phyloP scores from a whole-genome alignment of 2,113 vertebrate genomes.

The Probosciger aterrimus region DNA sequence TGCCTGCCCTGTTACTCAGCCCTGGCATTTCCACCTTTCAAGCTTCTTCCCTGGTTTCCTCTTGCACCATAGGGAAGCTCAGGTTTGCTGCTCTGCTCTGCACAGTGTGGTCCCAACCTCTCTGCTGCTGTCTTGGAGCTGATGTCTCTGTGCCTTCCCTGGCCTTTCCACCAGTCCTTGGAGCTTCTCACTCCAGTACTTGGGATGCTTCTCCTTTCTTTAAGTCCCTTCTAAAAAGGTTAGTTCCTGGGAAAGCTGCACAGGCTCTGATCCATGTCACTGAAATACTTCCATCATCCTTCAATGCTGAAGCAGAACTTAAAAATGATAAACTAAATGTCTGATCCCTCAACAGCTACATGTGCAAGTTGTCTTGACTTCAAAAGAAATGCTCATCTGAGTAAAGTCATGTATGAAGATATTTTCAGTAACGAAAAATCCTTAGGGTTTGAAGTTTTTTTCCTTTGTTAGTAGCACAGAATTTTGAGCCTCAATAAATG shows the following conservation, averaged over 20 bases:
- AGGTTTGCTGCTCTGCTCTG: neutral
- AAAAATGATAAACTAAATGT: neutral
- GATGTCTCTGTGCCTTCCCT: neutral
- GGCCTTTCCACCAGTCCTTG: neutral
- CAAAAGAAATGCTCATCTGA: neutral
- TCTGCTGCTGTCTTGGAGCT: neutral
- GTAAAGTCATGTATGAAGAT: neutral
- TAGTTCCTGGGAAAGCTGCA: neutral
- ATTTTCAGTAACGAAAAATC: neutral
- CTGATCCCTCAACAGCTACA: neutral
- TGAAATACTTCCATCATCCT: neutral
- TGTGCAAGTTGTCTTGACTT: neutral
- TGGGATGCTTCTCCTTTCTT: neutral
- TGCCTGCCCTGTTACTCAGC: neutral
- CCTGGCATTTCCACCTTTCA: neutral
- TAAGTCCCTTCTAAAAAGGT: neutral
- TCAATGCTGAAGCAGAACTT: neutral
- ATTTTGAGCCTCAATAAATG: neutral
- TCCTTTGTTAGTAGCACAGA: neutral
- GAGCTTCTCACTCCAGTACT: rapidly evolving
- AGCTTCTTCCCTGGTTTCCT: neutral
- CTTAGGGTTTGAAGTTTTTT: neutral
- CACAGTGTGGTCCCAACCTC: rapidly evolving
- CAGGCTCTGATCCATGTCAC: neutral
- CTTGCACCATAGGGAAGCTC: rapidly evolving